These are phyloP conservation scores for Brenthis daphne DNA, from an alignment of 2,888 invertebrate genomes.

Conservation along the genomic window DNA sequence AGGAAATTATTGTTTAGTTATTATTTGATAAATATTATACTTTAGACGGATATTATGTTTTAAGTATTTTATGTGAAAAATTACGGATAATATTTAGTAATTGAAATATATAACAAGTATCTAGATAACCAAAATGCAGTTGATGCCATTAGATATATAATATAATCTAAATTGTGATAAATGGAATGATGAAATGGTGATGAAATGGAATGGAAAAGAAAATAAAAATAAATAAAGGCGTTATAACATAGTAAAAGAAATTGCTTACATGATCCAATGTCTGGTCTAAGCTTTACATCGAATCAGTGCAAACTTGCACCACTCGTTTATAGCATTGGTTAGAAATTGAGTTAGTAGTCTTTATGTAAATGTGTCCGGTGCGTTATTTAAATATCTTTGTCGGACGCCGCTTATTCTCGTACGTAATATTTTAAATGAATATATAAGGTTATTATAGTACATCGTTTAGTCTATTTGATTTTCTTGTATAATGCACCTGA, in stretches of 20 bases:
- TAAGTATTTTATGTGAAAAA: no score
- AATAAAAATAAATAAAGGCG: no score
- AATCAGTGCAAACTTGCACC: conserved; percentile 25
- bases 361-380: conserved; percentile 29
- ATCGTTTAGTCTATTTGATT: background rate
- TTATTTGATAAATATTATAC: no score
- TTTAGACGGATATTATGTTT: no score
- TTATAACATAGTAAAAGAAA: background rate
- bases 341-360: conserved; percentile 32
- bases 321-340: conserved; percentile 26
- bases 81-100: no score
- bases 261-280: background rate
- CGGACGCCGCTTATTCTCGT: conserved; percentile 25
- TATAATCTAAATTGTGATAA: background rate
- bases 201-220: no score
- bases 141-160: no score
- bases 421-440: conserved; percentile 24
- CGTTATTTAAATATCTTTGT: conserved; percentile 30
- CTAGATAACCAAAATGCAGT: no score
- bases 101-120: no score
- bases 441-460: conserved; percentile 18
- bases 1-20: no score
- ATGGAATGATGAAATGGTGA: no score
- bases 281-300: conserved; percentile 5
- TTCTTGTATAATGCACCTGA: background rate